phyloP scores from a whole-genome alignment of 2,113 vertebrate species.

The Brachyhypopomus occidentalis region DNA sequence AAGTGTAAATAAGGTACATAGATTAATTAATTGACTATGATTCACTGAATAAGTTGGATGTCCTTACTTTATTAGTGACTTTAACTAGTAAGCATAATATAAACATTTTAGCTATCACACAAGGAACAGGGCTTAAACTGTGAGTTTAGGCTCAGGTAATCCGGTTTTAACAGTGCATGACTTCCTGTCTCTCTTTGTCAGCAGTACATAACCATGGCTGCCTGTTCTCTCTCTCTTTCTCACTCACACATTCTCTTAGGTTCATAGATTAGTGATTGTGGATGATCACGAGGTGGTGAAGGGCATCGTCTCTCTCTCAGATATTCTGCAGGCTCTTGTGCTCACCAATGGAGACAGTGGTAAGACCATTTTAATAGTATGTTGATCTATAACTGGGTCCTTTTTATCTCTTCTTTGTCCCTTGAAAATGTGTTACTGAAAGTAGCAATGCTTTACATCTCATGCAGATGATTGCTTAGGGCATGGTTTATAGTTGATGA shows the following conservation, averaged over 20 bases:
- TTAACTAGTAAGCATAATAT: too few relatives aligned
- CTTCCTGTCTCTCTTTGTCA: background rate
- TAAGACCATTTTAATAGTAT: slow-evolving; percentile 31
- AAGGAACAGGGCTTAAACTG: too few relatives aligned
- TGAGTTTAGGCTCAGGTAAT: background rate
- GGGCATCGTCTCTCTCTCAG: slow-evolving; percentile 94
- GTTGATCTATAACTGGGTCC: background rate
- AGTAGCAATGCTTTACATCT: background rate
- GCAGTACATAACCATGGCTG: background rate
- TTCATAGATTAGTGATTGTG: slow-evolving; percentile 94
- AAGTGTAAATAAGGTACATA: too few relatives aligned
- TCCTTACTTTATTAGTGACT: too few relatives aligned
- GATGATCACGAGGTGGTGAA: slow-evolving; percentile 92
- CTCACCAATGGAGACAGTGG: slow-evolving; percentile 74
- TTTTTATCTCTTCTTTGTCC: background rate
- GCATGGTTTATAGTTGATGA: too few relatives aligned
- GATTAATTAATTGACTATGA: too few relatives aligned
- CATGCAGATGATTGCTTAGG: too few relatives aligned
- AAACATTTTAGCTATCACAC: too few relatives aligned
- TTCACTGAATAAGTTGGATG: too few relatives aligned
- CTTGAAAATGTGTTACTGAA: background rate
- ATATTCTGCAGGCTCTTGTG: slow-evolving; percentile 93
- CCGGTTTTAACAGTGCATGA: background rate
- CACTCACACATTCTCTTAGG: slow-evolving; percentile 68
- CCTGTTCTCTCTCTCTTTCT: background rate